Evolutionary conservation across 2,113 vertebrate genomes (phyloP).

Genomic region (Miniopterus natalensis): DNA sequence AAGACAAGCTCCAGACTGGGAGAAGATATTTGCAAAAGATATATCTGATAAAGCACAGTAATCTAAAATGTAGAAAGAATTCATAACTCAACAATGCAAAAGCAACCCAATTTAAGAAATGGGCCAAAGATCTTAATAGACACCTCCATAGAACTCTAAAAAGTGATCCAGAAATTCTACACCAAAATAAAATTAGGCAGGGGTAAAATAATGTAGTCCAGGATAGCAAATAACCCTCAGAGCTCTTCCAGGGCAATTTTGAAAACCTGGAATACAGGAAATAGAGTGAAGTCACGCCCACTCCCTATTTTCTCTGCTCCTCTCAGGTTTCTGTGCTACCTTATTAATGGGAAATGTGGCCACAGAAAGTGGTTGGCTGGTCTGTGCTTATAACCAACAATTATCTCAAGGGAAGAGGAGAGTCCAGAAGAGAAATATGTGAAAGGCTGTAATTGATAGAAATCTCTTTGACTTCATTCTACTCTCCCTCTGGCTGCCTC

Average conservation of each 20-base stretch:
- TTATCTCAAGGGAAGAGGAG: neutral
- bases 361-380: neutral
- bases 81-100: neutral
- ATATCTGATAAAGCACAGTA: neutral
- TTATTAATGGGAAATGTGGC: neutral
- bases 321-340: neutral
- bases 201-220: neutral
- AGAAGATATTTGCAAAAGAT: neutral
- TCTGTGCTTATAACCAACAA: neutral
- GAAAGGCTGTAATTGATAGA: neutral
- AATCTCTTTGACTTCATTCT: neutral
- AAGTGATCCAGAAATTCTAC: neutral
- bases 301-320: neutral
- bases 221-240: neutral
- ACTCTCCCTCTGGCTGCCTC: neutral
- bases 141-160: neutral
- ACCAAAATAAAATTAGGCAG: neutral
- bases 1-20: neutral
- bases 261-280: neutral
- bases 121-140: neutral
- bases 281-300: neutral
- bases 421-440: neutral
- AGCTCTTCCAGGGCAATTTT: neutral
- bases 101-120: neutral
- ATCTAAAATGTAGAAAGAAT: neutral